These are phyloP conservation scores for Lasioglossum villosulum DNA, from an alignment of 2,888 invertebrate species.

Conservation along the genomic window DNA sequence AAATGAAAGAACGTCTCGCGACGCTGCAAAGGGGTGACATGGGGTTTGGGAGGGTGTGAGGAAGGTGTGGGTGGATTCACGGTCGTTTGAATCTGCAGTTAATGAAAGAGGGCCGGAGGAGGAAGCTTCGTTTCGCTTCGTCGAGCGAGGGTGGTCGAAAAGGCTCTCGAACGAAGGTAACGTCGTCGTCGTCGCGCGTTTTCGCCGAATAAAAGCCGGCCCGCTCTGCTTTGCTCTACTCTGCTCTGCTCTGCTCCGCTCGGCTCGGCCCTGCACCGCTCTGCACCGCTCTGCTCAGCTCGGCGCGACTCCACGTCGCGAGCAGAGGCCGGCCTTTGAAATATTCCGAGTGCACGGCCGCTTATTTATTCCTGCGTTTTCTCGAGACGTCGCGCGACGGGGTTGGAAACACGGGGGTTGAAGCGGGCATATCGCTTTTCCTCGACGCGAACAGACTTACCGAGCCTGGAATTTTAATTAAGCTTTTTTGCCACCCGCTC, in stretches of 20 bases:
- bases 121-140: conserved; percentile 5
- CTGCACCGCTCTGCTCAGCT: conserved; percentile 13
- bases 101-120: conserved; percentile 29
- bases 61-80: conserved; percentile 23
- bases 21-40: not conserved
- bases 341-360: conserved; percentile 63
- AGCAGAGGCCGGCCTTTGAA: conserved; percentile 59
- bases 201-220: conserved; percentile 42
- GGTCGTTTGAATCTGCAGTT: conserved; percentile 53
- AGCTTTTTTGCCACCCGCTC: conserved; percentile 72
- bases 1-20: not conserved
- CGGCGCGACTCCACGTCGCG: conserved; percentile 58
- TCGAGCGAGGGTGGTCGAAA: conserved; percentile 37
- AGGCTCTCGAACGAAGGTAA: conserved; percentile 42
- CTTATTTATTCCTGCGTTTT: conserved; percentile 72
- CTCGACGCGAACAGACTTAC: conserved; percentile 66
- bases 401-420: conserved; percentile 22
- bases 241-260: not conserved
- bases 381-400: conserved; percentile 64
- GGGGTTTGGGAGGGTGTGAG: not conserved
- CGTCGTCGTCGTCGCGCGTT: conserved; percentile 30
- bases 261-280: not conserved
- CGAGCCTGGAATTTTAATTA: conserved; percentile 78
- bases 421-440: conserved; percentile 55
- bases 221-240: not conserved